Base-by-base conservation (phyloP, 2,888 invertebrate genomes). In the Hirtodrosophila confusa region DNA sequence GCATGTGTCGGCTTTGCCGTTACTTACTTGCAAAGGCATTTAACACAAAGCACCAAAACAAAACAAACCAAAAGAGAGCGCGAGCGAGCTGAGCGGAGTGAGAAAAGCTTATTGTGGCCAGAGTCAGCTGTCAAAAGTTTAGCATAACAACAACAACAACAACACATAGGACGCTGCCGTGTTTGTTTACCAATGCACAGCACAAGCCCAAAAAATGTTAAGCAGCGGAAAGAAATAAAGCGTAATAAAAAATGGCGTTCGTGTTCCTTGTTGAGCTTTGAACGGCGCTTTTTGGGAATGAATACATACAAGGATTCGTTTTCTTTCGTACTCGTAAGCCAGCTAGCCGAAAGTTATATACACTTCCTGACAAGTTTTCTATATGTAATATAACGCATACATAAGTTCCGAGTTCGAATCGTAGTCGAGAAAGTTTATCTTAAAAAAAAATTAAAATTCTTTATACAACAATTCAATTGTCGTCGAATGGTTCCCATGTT, bases 91-190 rank as follows among this genome's bases (percentile, higher is more conserved):
- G 36, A 44, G n/a, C 39, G 61, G 8, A 45, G 47, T 7, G 31
- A 9, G 54, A 29, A 86, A 86, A 86, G 80, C 80, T 87, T 55
- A 40, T 47, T 45, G 44, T 23, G 37, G 17, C n/a, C 55, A 53
- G 60, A 68, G 82, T 86, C 88, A 85, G 76, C 78, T 71, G 75
- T 65, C 64, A 56, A 86, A 80, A 78, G 70, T 68, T 80, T 23
- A 23, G 9, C 45, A 27, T 9, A 62, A 53, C 61, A 31, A 31
- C 31, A 31, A 31, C 2, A 27, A 27, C 5, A 5, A 27, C 5
- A 73, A 55, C 53, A 58, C n/a, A 37, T 33, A 8, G n/a, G 31
- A 43, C 17, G 24, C 47, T 24, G 56, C 33, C 62, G 48, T 41
- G 55, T 65, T 73, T 73, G 66, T 73, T 73, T 73, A 72, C 72